These are phyloP conservation scores for Hyles euphorbiae DNA, from an alignment of 1,140 invertebrate genomes.

Conservation along the genomic window DNA sequence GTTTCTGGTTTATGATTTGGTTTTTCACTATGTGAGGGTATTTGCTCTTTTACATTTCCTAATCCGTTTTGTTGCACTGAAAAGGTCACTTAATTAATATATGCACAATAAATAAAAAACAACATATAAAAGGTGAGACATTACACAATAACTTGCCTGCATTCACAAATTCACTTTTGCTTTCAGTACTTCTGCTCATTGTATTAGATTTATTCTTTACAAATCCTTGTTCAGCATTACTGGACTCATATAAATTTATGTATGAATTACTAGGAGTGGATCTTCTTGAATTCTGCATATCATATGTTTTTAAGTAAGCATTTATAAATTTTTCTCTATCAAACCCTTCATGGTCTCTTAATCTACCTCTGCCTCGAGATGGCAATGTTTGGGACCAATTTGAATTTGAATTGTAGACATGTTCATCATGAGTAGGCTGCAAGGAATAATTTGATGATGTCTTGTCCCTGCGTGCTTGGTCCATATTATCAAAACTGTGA, in stretches of 20 bases:
- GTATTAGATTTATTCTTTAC: slow-evolving; percentile 34
- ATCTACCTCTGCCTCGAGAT: slow-evolving; percentile 63
- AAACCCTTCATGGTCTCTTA: slow-evolving; percentile 64
- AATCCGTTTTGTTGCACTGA: slow-evolving; percentile 53
- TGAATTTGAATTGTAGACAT: slow-evolving; percentile 40
- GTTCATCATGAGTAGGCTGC: slow-evolving; percentile 39
- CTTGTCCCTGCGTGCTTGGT: slow-evolving; percentile 53
- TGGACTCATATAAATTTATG: slow-evolving; percentile 59
- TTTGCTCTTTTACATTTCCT: slow-evolving; percentile 17
- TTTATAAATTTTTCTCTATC: slow-evolving; percentile 68
- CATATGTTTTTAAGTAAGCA: slow-evolving; percentile 62
- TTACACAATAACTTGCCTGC: slow-evolving; percentile 36
- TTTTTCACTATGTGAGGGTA: slow-evolving; percentile 30
- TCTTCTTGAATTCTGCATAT: slow-evolving; percentile 60
- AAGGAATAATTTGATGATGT: slow-evolving; percentile 39
- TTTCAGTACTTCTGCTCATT: slow-evolving; percentile 34
- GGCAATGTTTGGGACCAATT: slow-evolving; percentile 72
- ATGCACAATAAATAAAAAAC: slow-evolving; percentile 4
- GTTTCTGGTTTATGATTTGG: slow-evolving; percentile 34
- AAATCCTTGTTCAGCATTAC: slow-evolving; percentile 33
- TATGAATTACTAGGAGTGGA: slow-evolving; percentile 68
- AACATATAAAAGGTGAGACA: background rate
- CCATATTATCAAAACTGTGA: slow-evolving; percentile 60
- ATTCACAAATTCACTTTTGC: slow-evolving; percentile 35
- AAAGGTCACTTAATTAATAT: slow-evolving; percentile 20